Evolutionary conservation across 2,888 invertebrate genomes (phyloP).

Genomic region (Hemicrepidius hirtus): DNA sequence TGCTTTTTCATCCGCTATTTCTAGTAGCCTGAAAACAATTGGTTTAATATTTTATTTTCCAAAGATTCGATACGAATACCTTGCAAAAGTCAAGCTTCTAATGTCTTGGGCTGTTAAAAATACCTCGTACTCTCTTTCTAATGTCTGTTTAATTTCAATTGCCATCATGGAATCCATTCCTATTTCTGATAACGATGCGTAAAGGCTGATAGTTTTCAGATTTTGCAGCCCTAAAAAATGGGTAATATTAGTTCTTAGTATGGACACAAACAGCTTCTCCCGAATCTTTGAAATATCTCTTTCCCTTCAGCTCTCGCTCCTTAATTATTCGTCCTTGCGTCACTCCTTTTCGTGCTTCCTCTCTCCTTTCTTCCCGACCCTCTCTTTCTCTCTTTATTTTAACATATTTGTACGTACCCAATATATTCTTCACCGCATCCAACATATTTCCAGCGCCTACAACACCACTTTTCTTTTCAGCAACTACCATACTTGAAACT

Average conservation of each 20-base stretch:
- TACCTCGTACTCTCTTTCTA: conserved; percentile 92
- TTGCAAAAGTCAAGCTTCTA: conserved; percentile 85
- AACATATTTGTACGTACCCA: no score
- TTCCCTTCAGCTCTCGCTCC: no score
- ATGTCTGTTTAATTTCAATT: conserved; percentile 94
- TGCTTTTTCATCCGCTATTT: conserved; percentile 74
- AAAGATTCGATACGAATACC: no score
- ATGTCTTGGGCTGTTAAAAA: conserved; percentile 91
- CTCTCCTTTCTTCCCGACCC: no score
- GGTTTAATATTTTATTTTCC: no score
- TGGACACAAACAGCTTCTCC: no score
- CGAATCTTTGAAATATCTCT: no score
- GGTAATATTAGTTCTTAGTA: no score
- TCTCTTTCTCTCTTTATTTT: no score
- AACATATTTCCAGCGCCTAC: conserved; percentile 80
- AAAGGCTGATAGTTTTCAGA: conserved; percentile 81
- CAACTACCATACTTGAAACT: conserved; percentile 90
- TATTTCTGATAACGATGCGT: conserved; percentile 88
- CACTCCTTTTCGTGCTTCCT: no score
- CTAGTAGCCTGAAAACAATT: conserved; percentile 74
- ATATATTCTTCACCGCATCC: conserved; percentile 80
- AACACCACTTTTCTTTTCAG: conserved; percentile 83
- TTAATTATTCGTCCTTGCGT: no score
- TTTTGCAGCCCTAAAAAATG: conserved; percentile 76
- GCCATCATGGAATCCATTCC: conserved; percentile 99